Evolutionary conservation across 2,888 invertebrate species (phyloP).

Genomic region (Nyleta sp.): DNA sequence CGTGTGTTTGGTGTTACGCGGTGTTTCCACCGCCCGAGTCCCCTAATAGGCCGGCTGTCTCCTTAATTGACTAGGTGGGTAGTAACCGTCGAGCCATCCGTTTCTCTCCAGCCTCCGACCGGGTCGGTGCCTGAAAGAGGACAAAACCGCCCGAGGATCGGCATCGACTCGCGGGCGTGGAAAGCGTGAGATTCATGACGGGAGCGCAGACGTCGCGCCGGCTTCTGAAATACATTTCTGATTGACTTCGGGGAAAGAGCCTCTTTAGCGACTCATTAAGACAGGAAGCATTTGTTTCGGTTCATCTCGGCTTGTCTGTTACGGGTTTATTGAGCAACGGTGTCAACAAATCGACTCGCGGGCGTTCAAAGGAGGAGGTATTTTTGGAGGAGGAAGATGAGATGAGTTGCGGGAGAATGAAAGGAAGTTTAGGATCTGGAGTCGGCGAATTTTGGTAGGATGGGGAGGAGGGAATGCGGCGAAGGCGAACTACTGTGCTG

Average conservation of each 20-base stretch:
- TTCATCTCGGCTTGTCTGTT: constrained; percentile 35
- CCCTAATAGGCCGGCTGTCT: constrained; percentile 80
- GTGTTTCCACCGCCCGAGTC: constrained; percentile 62
- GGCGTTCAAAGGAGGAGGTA: neutral
- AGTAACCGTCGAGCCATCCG: constrained; percentile 68
- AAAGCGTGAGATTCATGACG: constrained; percentile 62
- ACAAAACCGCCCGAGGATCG: constrained; percentile 21
- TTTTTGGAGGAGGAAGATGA: constrained; percentile 24
- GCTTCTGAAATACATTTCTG: constrained; percentile 53
- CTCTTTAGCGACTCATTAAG: constrained; percentile 61
- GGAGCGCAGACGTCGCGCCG: constrained; percentile 27
- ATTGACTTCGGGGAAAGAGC: constrained; percentile 48
- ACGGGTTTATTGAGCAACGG: constrained; percentile 43
- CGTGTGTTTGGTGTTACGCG: constrained; percentile 70
- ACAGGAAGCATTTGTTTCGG: constrained; percentile 60
- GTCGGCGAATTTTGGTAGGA: too few relatives aligned
- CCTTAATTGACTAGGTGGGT: constrained; percentile 81
- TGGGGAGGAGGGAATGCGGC: too few relatives aligned
- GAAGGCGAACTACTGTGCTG: too few relatives aligned
- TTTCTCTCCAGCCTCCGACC: constrained; percentile 15
- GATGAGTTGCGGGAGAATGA: too few relatives aligned
- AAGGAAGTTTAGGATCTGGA: too few relatives aligned
- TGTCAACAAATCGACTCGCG: constrained; percentile 46
- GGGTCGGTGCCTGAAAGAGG: neutral
- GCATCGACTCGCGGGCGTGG: constrained; percentile 59